These are phyloP conservation scores for Phaenicophaeus curvirostris DNA, from an alignment of 2,797 vertebrate genomes.

Conservation along the genomic window DNA sequence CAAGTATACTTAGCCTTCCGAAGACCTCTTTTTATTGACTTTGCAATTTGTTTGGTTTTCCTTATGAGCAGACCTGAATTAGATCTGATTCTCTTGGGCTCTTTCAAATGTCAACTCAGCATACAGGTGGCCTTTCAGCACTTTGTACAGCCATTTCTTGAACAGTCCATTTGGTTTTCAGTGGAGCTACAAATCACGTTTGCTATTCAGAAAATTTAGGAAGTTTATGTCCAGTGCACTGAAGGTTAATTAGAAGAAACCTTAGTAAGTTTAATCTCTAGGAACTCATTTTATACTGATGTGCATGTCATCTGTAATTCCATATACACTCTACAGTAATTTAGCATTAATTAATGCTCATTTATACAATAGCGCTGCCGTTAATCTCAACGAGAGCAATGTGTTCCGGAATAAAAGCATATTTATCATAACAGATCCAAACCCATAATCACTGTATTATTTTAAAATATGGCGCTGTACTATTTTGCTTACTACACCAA, in stretches of 20 bases:
- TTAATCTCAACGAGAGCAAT: constrained; percentile 38
- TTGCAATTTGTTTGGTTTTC: background rate
- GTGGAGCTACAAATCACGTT: background rate
- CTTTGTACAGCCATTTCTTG: background rate
- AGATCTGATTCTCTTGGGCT: background rate
- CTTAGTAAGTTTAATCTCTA: constrained; percentile 66
- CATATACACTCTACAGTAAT: constrained; percentile 48
- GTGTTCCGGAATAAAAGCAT: constrained; percentile 15
- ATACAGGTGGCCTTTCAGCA: background rate
- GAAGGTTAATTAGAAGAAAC: constrained; percentile 69
- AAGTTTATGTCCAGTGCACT: constrained; percentile 24
- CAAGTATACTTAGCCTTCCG: background rate
- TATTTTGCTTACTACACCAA: constrained; percentile 38
- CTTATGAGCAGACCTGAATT: background rate
- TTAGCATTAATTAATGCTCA: constrained; percentile 68
- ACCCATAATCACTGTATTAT: background rate
- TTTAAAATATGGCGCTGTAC: constrained; percentile 2
- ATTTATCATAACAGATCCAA: background rate
- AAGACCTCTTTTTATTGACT: background rate
- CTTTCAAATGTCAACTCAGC: background rate
- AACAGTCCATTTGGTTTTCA: background rate
- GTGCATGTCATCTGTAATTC: constrained; percentile 65
- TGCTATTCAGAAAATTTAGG: background rate
- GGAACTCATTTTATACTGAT: constrained; percentile 62
- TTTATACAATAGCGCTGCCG: constrained; percentile 27